Base-by-base conservation (phyloP, 1,140 invertebrate genomes). In the Dreissena rostriformis region DNA sequence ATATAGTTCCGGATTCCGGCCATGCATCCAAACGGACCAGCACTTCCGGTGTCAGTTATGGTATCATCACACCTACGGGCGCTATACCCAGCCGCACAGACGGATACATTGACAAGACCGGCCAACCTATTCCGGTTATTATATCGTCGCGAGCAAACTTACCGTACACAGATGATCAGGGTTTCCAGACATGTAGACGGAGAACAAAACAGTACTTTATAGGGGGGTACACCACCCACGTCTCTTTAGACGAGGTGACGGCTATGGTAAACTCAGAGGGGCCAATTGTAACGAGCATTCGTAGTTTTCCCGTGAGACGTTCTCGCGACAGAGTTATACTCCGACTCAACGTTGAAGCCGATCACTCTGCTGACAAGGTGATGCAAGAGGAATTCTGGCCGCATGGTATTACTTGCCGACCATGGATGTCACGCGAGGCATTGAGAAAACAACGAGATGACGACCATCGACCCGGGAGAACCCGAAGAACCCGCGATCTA, bases 51-150 rank as follows among this genome's bases (percentile, higher is more conserved):
- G 39, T 39, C 39, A 39, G 39, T 39, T 39, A 39, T 39, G 39
- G 39, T 5, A 2, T 39, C 39, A 39, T 39, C 39, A 39, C 39
- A 39, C 39, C 39, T 39, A 39, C 39, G 39, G 39, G 39, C 39
- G 39, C 39, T 39, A 5, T 39, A 39, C 39, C 39, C 39, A 39
- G 39, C 39, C 39, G 39, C 39, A 39, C 39, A 8, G 39, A 39
- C 39, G 39, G 39, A 5, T 5, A 39, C 39, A 39, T 39, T 39
- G 39, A 39, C 39, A 39, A 8, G 39, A 63, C 61, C 19, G 61
- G 61, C 61, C 19, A 63, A 63, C 19, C 61, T 63, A 63, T 63
- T 63, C 61, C 61, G 61, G 61, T 63, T 26, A 63, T 63, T 63
- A 63, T 63, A n/a, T n/a, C 61, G 19, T n/a, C 61, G 24, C 61